These are phyloP conservation scores for Diaphora mendica DNA, from an alignment of 2,888 invertebrate genomes.

Conservation along the genomic window DNA sequence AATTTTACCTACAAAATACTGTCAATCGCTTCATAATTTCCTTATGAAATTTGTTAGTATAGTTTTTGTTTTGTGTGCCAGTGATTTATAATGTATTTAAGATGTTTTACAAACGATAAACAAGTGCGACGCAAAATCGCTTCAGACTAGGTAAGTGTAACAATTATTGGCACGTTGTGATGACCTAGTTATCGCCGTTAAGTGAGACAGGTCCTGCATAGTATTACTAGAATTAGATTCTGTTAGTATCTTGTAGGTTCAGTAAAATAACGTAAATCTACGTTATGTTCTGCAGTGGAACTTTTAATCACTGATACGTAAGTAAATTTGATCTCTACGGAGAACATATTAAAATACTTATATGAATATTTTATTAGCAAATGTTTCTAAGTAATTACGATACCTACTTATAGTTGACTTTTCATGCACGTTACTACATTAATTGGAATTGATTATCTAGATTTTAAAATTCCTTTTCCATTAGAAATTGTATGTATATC, in stretches of 20 bases:
- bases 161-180: conserved; percentile 81
- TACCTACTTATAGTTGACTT: background rate
- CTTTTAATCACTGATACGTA: background rate
- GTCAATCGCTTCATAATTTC: conserved; percentile 38
- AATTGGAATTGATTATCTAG: background rate
- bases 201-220: conserved; percentile 30
- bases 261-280: background rate
- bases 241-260: background rate
- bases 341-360: background rate
- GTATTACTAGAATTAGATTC: conserved; percentile 15
- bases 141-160: conserved; percentile 75
- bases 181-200: conserved; percentile 76
- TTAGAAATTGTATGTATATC: too few species aligned
- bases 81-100: conserved; percentile 36
- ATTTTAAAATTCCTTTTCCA: background rate
- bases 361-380: too few species aligned
- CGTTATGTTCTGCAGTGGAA: background rate
- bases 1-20: conserved; percentile 46
- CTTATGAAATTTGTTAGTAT: conserved; percentile 29
- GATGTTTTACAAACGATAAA: conserved; percentile 47
- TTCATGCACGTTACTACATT: background rate
- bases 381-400: background rate
- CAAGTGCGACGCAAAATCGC: conserved; percentile 73
- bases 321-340: background rate
- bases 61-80: conserved; percentile 26